phyloP scores from a whole-genome alignment of 2,113 vertebrate genomes.

The Barbus barbus region DNA sequence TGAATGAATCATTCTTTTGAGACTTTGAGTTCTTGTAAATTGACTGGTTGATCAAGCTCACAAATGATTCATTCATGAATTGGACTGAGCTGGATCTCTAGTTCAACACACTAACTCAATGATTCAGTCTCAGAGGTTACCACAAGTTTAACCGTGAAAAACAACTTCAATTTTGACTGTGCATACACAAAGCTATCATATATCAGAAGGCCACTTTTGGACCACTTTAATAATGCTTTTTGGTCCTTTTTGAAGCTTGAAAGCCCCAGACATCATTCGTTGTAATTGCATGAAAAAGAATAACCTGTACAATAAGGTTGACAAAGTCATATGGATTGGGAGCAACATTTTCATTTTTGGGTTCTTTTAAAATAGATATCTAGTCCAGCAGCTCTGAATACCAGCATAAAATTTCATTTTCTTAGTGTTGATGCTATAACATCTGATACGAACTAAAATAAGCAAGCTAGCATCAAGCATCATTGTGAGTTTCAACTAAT shows the following conservation, averaged over 20 bases:
- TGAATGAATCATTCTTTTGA: no score
- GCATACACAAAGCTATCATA: not conserved
- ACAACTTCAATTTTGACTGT: not conserved
- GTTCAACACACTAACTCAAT: not conserved
- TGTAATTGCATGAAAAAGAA: constrained; percentile 2
- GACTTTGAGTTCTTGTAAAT: no score
- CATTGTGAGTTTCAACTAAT: not conserved
- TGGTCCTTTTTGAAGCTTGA: not conserved
- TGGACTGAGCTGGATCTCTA: not conserved
- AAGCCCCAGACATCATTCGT: not conserved
- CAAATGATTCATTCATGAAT: no score
- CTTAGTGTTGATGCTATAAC: not conserved
- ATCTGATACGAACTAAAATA: not conserved
- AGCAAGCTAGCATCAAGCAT: not conserved
- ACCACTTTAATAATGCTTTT: not conserved
- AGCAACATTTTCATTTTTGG: not conserved
- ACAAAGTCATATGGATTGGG: not conserved
- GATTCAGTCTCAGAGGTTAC: not conserved
- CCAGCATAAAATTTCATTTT: not conserved
- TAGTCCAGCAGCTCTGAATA: not conserved
- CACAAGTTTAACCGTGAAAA: not conserved
- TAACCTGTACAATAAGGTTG: not conserved
- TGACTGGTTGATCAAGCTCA: no score
- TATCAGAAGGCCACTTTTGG: not conserved
- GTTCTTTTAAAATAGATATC: not conserved